Conservation (phyloP, 1,140 invertebrate species). For the Brachionus rubens region DNA sequence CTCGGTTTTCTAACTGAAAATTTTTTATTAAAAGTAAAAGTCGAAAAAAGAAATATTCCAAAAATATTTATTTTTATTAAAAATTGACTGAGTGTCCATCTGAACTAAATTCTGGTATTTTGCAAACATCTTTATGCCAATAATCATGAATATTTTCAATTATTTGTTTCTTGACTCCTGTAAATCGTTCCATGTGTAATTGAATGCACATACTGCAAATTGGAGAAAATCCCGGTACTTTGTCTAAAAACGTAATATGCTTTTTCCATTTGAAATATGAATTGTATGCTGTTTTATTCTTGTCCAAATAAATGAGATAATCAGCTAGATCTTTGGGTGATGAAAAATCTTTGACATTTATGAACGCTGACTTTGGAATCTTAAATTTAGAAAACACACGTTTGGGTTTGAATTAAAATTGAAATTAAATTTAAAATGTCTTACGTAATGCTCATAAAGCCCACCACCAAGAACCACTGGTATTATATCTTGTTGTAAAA, state of each 20-base stretch:
- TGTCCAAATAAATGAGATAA: conserved; percentile 47
- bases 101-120: neutral
- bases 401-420: neutral
- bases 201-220: conserved; percentile 36
- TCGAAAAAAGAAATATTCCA: too few relatives aligned
- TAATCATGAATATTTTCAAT: neutral
- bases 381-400: neutral
- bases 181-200: conserved; percentile 23
- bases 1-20: too few relatives aligned
- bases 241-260: neutral
- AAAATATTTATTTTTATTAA: too few relatives aligned
- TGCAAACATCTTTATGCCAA: neutral
- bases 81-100: too few relatives aligned
- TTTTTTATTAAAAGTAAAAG: too few relatives aligned
- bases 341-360: conserved; percentile 47
- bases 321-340: conserved; percentile 47
- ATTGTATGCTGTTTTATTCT: conserved; percentile 9
- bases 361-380: conserved; percentile 35
- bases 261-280: conserved; percentile 38
- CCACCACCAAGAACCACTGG: conserved; percentile 47
- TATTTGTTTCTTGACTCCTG: neutral
- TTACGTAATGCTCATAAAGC: conserved; percentile 30
- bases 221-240: neutral
- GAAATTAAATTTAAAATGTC: neutral
- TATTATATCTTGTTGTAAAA: conserved; percentile 35